Conservation (phyloP, 2,888 invertebrate species). For the Eupithecia exiguata region DNA sequence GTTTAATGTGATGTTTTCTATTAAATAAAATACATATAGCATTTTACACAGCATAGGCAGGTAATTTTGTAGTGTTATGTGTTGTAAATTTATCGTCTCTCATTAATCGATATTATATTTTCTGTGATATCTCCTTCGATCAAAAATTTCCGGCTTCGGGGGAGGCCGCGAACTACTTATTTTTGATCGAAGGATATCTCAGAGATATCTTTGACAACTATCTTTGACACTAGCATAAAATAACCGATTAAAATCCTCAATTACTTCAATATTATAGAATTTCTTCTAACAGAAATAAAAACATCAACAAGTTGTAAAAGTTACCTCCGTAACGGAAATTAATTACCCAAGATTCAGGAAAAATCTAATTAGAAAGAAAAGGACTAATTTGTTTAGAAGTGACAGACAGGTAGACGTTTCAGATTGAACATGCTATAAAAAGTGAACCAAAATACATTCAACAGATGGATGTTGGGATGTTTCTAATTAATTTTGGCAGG, state of each 20-base stretch:
- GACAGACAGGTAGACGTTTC: slow-evolving; percentile 19
- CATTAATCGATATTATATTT: not conserved
- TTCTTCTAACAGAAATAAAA: not conserved
- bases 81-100: not conserved
- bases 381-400: slow-evolving; percentile 17
- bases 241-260: not conserved
- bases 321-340: not conserved
- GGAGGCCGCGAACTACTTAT: no score
- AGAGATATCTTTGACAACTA: not conserved
- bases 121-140: no score
- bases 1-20: not conserved
- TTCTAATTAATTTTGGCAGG: slow-evolving; percentile 20
- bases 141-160: no score
- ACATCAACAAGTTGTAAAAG: not conserved
- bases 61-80: not conserved
- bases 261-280: not conserved
- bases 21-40: not conserved
- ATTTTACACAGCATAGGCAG: not conserved
- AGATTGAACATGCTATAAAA: slow-evolving; percentile 1
- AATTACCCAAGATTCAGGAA: slow-evolving; percentile 3
- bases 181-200: no score
- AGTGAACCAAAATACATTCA: slow-evolving; percentile 1
- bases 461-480: slow-evolving; percentile 10
- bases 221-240: slow-evolving; percentile 1
- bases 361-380: slow-evolving; percentile 9